Evolutionary conservation across 1,140 invertebrate species (phyloP).

Genomic region (Cyphomyrmex costatus): DNA sequence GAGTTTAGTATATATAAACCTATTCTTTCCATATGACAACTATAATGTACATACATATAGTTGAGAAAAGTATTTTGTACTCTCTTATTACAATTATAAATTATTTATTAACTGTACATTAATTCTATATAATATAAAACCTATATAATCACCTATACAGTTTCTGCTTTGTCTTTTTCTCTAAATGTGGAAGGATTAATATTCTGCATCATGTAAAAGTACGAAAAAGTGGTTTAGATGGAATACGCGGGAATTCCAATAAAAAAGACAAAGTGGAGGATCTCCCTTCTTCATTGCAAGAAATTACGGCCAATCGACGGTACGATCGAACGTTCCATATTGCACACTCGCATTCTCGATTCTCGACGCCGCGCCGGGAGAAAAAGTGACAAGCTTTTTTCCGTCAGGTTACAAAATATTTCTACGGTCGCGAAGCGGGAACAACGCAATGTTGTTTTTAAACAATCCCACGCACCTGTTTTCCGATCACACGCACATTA

Average conservation of each 20-base stretch:
- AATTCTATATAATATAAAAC: too few species aligned
- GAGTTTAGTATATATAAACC: too few species aligned
- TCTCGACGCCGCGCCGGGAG: neutral
- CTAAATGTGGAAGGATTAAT: neutral
- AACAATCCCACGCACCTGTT: neutral
- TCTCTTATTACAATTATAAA: too few species aligned
- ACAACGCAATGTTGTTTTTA: slow-evolving; percentile 16
- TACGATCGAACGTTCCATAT: slow-evolving; percentile 6
- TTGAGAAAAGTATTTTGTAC: too few species aligned
- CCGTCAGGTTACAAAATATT: slow-evolving; percentile 40
- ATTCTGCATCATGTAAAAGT: neutral
- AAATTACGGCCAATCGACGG: slow-evolving; percentile 39
- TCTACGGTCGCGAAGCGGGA: neutral
- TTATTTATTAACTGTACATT: too few species aligned
- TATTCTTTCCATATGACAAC: too few species aligned
- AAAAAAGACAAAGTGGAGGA: slow-evolving; percentile 5
- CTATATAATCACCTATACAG: too few species aligned
- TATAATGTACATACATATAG: too few species aligned
- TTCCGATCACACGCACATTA: slow-evolving; percentile 10
- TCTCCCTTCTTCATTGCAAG: neutral
- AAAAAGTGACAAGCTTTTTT: slow-evolving; percentile 30
- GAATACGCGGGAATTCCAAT: neutral
- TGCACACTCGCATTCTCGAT: slow-evolving; percentile 32
- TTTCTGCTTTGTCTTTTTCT: too few species aligned
- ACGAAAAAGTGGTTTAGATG: slow-evolving; percentile 9